These are phyloP conservation scores for Chymomyza amoena DNA, from an alignment of 2,888 invertebrate genomes.

Conservation along the genomic window DNA sequence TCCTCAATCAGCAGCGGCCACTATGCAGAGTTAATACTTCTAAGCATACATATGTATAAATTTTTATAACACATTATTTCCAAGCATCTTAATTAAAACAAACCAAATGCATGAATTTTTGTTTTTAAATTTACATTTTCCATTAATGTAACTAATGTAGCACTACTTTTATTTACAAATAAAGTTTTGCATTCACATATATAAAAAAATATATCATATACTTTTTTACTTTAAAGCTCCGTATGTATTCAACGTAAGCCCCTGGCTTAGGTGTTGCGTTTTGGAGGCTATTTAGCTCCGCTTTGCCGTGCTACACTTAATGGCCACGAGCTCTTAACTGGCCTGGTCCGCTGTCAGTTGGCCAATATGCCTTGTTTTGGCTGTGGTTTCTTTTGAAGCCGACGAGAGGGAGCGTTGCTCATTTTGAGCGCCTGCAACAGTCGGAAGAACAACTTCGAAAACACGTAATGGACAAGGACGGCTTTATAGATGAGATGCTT, in stretches of 20 bases:
- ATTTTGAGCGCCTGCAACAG: background rate
- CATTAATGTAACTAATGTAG: no score
- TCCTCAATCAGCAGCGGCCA: no score
- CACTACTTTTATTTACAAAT: background rate
- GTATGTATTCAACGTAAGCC: conserved; percentile 37
- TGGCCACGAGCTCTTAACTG: conserved; percentile 63
- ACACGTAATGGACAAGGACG: no score
- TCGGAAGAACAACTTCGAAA: no score
- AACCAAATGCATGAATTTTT: no score
- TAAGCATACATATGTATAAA: no score
- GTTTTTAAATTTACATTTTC: no score
- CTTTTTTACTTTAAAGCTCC: conserved; percentile 21
- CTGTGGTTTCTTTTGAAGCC: conserved; percentile 27
- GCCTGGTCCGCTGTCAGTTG: conserved; percentile 3
- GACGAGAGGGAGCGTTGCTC: background rate
- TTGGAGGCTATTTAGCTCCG: conserved; percentile 22
- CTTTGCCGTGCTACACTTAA: conserved; percentile 52
- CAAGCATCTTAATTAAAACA: no score
- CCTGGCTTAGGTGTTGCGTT: conserved; percentile 39
- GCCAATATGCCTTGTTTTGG: background rate
- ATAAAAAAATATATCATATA: conserved; percentile 5
- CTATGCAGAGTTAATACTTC: no score
- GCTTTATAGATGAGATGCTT: no score
- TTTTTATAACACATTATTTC: no score
- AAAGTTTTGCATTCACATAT: background rate